phyloP scores from a whole-genome alignment of 1,140 invertebrate species.

The Thaumetopoea pityocampa region DNA sequence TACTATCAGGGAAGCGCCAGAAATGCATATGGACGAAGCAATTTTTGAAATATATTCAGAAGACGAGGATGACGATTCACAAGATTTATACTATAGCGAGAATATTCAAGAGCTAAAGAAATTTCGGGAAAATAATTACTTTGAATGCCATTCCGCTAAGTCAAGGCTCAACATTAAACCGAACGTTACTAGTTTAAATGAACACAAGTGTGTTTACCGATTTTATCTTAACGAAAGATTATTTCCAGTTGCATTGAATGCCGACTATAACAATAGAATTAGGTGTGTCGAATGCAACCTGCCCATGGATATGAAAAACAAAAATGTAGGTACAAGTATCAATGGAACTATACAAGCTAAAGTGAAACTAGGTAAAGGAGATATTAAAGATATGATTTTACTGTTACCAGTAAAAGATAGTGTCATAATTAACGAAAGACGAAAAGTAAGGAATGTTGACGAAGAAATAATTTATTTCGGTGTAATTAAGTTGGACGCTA shows the following conservation, averaged over 20 bases:
- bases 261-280: constrained; percentile 44
- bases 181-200: constrained; percentile 29
- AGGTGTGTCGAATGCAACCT: constrained; percentile 58
- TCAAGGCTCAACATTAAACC: constrained; percentile 40
- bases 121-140: constrained; percentile 60
- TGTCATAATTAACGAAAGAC: constrained; percentile 52
- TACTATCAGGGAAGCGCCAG: constrained; percentile 46
- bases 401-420: constrained; percentile 54
- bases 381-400: constrained; percentile 48
- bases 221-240: constrained; percentile 64
- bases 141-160: constrained; percentile 62
- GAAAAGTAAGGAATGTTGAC: constrained; percentile 26
- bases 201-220: constrained; percentile 60
- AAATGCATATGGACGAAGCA: constrained; percentile 24
- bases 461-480: constrained; percentile 53
- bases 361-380: constrained; percentile 42
- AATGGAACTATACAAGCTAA: constrained; percentile 64
- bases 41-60: constrained; percentile 29
- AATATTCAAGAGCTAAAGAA: constrained; percentile 46
- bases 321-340: constrained; percentile 20
- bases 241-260: constrained; percentile 52
- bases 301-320: constrained; percentile 34
- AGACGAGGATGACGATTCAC: constrained; percentile 29
- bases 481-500: constrained; percentile 44
- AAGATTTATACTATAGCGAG: constrained; percentile 27